These are phyloP conservation scores for Helicoverpa armigera DNA, from an alignment of 1,140 invertebrate species.

Conservation along the genomic window DNA sequence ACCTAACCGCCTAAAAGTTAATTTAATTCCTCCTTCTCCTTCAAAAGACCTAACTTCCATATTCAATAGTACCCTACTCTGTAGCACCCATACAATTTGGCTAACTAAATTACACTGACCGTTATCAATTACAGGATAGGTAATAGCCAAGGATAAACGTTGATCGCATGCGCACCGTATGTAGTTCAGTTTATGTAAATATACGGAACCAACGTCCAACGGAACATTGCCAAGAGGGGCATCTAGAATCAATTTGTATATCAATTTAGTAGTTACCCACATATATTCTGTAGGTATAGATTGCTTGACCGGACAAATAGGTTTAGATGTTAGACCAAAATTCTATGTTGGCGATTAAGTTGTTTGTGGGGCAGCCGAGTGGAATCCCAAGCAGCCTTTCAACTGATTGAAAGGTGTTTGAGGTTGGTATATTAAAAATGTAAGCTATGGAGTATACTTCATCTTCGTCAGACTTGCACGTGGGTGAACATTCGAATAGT, in stretches of 20 bases:
- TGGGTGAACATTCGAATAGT: no score
- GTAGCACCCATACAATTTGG: slow-evolving; percentile 26
- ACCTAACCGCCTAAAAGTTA: background rate
- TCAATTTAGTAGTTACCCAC: slow-evolving; percentile 50
- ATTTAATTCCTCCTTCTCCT: no score
- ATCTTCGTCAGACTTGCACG: background rate
- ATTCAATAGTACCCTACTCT: slow-evolving; percentile 16
- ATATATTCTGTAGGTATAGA: slow-evolving; percentile 22
- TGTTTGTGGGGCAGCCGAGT: slow-evolving; percentile 5
- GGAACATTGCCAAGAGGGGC: slow-evolving; percentile 50
- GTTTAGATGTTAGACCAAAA: slow-evolving; percentile 35
- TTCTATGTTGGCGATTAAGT: slow-evolving; percentile 33
- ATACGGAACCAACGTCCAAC: slow-evolving; percentile 26
- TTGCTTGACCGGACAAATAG: slow-evolving; percentile 28
- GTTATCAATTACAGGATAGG: slow-evolving; percentile 33
- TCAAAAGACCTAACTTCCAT: slow-evolving; percentile 6
- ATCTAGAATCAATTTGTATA: slow-evolving; percentile 54
- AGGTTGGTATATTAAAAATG: slow-evolving; percentile 18
- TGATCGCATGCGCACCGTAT: slow-evolving; percentile 21
- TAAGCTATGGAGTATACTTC: background rate
- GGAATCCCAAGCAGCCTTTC: slow-evolving; percentile 26
- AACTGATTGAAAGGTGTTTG: slow-evolving; percentile 32
- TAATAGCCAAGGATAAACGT: slow-evolving; percentile 40
- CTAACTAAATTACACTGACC: slow-evolving; percentile 24
- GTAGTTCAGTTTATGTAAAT: slow-evolving; percentile 49